Evolutionary conservation across 92 coral and sea anemone species (phyloP).

Genomic region (Phenganax subtilis): DNA sequence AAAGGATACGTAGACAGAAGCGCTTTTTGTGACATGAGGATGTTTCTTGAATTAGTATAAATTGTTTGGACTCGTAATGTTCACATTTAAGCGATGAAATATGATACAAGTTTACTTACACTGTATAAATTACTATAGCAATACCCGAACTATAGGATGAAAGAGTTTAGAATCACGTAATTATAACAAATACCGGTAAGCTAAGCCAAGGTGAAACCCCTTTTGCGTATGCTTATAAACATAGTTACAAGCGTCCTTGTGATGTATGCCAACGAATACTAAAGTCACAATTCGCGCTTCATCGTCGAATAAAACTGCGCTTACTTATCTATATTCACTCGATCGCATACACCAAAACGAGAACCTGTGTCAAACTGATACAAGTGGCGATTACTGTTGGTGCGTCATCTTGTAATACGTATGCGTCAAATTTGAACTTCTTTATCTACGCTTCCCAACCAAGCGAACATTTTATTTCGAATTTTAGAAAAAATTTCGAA

Average conservation of each 20-base stretch:
- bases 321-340: background rate
- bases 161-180: background rate
- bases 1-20: background rate
- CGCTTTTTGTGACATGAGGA: background rate
- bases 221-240: background rate
- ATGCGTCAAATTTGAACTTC: conserved; percentile 9
- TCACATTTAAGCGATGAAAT: background rate
- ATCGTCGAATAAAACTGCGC: background rate
- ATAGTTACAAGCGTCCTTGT: background rate
- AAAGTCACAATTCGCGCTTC: background rate
- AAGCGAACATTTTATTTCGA: background rate
- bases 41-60: background rate
- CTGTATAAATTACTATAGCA: too few relatives aligned
- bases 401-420: background rate
- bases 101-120: background rate
- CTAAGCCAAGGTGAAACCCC: conserved; percentile 13
- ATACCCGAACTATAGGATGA: too few relatives aligned
- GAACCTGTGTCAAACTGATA: background rate
- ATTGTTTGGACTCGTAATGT: background rate
- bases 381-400: background rate
- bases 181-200: background rate
- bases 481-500: background rate
- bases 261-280: background rate
- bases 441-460: background rate
- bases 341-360: conserved; percentile 5